Base-by-base conservation (phyloP, 2,113 vertebrate species). In the Brachyistius frenatus region DNA sequence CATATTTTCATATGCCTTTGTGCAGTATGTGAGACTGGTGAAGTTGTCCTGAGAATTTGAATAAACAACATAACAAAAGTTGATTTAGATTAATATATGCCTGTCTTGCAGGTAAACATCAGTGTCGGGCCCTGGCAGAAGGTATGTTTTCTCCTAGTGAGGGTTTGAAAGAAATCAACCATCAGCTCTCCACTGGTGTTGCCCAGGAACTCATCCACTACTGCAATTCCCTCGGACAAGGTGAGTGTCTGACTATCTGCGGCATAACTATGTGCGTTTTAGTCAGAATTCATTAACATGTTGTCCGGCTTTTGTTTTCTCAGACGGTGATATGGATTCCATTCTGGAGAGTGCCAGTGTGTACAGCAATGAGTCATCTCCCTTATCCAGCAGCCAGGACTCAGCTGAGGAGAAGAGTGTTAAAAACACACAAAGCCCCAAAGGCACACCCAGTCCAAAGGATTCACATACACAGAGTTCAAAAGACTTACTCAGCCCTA, bases 41-140 rank as follows among this genome's bases (percentile, higher is more conserved):
- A 44, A 56, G 7, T 14, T 64, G 10, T 9, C 6, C 14, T 32
- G 3, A 15, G 3, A 46, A 52, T 50, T 56, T 30, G 57, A 11
- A 4, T 32, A 7, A 66, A 64, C 23, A 23, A 23, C 23, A 36
- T 1, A 7, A 37, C 37, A 36, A 33, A 64, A 13, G 16, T 46
- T 35, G 33, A 52, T 46, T 37, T 4, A 5, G 2, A 16, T 78
- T 11, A 66, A 7, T 67, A 30, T 75, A 9, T 78, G 9, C 68
- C 44, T 53, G 9, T 86, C 15, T 85, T 91, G 37, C 88, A 99
- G 98, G 98, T 62, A 98, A 97, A 83, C 96, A 96, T 79, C 98
- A 99, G 86, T 96, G 97, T 53, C 95, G 97, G 66, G 93, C 96
- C 69, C 94, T 99, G 36, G 96, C 97, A 2, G 98, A 99, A 90